A percentile compares a stretch with the other conserved stretches of the same genome.
Conservation (phyloP, 2,113 vertebrate genomes). For the Ptychochromis oligacanthus region DNA sequence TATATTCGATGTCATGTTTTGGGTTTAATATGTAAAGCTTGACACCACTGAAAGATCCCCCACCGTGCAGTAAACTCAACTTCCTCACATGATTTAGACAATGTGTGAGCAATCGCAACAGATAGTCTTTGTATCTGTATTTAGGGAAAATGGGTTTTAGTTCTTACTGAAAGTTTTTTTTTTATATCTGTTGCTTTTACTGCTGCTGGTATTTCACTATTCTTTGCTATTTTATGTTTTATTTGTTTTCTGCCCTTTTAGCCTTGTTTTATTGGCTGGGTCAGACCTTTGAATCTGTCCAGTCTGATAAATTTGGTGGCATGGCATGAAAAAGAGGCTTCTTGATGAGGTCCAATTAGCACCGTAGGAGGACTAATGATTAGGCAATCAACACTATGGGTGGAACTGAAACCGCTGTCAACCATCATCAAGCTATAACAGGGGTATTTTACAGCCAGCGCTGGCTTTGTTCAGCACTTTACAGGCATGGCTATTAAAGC, state of each 20-base stretch:
- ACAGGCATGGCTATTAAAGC: not conserved
- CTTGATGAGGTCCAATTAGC: slow-evolving; percentile 1
- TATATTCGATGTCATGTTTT: not conserved
- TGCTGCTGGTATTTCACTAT: not conserved
- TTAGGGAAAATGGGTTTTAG: not conserved
- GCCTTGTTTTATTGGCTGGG: not conserved
- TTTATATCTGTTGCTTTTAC: not conserved
- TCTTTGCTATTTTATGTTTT: not conserved
- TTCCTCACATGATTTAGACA: not conserved
- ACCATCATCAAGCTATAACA: not conserved
- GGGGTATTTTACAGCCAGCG: not conserved
- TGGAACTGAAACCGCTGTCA: not conserved
- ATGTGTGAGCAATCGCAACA: not conserved
- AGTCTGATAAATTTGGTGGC: not conserved
- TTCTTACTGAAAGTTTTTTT: not conserved
- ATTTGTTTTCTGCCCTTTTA: not conserved
- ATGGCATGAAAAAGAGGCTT: not conserved
- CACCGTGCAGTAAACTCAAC: not conserved
- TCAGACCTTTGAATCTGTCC: not conserved
- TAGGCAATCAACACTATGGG: not conserved
- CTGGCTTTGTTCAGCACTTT: not conserved
- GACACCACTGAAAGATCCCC: not conserved
- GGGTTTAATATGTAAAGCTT: not conserved
- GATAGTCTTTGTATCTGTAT: not conserved
- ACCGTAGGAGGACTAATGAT: not conserved